phyloP scores from a whole-genome alignment of 2,113 vertebrate species.

The Tyto alba region DNA sequence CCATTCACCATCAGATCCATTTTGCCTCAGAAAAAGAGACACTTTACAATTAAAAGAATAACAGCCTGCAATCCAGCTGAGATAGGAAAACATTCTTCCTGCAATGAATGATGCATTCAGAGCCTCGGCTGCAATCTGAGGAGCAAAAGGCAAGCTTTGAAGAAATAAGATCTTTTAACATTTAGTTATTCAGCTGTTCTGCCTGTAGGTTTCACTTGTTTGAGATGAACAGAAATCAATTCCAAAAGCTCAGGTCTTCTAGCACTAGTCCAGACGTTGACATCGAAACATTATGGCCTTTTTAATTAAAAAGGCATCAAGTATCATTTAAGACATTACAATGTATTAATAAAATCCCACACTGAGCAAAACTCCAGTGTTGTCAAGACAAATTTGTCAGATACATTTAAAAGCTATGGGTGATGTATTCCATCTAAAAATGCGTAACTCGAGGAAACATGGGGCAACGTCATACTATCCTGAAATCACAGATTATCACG shows the following conservation, averaged over 20 bases:
- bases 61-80: background rate
- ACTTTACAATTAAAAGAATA: constrained; percentile 2
- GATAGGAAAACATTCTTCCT: background rate
- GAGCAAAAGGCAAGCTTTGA: constrained; percentile 41
- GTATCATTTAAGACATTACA: background rate
- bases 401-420: background rate
- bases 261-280: background rate
- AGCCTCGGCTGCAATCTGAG: background rate
- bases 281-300: background rate
- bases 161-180: background rate
- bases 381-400: background rate
- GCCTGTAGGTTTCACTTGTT: background rate
- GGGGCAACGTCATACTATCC: background rate
- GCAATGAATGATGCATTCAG: constrained; percentile 15
- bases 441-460: background rate
- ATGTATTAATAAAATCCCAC: background rate
- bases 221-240: constrained; percentile 19
- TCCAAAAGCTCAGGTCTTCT: background rate
- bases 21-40: background rate
- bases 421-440: background rate
- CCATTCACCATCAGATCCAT: background rate
- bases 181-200: constrained; percentile 5
- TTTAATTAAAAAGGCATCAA: constrained; percentile 27
- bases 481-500: background rate
- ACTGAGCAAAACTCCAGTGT: background rate